These are phyloP conservation scores for Caenorhabditis auriculariae DNA, from an alignment of 2,888 invertebrate species.

Conservation along the genomic window DNA sequence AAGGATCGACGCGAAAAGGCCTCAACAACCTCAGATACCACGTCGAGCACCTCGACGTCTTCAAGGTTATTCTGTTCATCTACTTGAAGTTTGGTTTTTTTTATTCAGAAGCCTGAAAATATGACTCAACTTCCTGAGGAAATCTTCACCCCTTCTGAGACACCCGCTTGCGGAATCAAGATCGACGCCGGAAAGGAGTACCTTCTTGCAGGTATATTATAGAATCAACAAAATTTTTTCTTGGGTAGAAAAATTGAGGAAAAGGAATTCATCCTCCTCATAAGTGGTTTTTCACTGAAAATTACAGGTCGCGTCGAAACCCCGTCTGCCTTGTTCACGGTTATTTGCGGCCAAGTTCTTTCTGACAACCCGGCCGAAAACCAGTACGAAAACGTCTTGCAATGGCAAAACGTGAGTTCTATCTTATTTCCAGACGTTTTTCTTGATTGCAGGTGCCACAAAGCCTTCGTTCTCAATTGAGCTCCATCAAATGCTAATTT, in stretches of 20 bases:
- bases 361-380: conserved; percentile 21
- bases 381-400: conserved; percentile 45
- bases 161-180: conserved; percentile 56
- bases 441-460: conserved; percentile 16
- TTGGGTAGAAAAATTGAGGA: neutral
- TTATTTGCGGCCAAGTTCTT: conserved; percentile 37
- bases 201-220: conserved; percentile 49
- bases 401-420: conserved; percentile 53
- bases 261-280: neutral
- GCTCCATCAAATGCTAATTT: conserved; percentile 16
- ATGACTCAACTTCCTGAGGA: conserved; percentile 45
- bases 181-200: conserved; percentile 57
- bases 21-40: conserved; percentile 53
- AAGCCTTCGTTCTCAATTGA: conserved; percentile 12
- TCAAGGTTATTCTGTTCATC: conserved; percentile 35
- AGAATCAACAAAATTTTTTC: neutral
- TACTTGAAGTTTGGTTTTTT: neutral
- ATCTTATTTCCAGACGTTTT: neutral
- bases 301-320: conserved; percentile 33
- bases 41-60: conserved; percentile 52
- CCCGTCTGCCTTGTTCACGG: conserved; percentile 25
- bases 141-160: conserved; percentile 56
- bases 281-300: neutral
- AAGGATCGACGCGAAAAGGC: conserved; percentile 38
- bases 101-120: conserved; percentile 41